A percentile compares a stretch with the other conserved stretches of the same genome.
Evolutionary conservation across 1,140 invertebrate genomes (phyloP).

Genomic region (Globodera rostochiensis): DNA sequence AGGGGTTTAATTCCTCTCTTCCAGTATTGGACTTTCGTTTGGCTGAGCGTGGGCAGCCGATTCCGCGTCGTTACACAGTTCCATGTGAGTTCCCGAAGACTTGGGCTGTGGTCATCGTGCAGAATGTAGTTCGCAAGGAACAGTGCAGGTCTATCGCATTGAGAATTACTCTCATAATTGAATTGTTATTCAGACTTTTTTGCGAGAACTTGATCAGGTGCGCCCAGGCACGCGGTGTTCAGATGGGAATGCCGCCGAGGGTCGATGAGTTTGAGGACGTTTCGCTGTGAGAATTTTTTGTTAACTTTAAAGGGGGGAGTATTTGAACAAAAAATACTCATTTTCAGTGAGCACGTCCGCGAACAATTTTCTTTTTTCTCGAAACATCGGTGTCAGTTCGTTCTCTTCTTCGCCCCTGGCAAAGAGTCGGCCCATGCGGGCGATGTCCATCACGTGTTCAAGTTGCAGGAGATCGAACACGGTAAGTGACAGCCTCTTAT

Average conservation of each 20-base stretch:
- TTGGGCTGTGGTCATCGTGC: slow-evolving; percentile 31
- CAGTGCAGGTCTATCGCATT: slow-evolving; percentile 21
- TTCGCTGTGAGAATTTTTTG: background rate
- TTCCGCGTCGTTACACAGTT: background rate
- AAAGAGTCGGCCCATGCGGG: slow-evolving; percentile 12
- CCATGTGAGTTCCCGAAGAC: slow-evolving; percentile 12
- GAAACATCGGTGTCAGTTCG: background rate
- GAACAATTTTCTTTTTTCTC: slow-evolving; percentile 25
- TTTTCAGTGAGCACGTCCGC: background rate
- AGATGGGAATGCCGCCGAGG: background rate
- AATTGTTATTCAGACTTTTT: slow-evolving; percentile 10
- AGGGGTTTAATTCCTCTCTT: too few species aligned
- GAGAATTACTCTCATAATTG: too few species aligned
- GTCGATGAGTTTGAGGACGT: background rate
- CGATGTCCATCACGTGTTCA: slow-evolving; percentile 27
- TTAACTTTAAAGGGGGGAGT: too few species aligned
- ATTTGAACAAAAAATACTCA: background rate
- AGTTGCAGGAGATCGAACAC: slow-evolving; percentile 26
- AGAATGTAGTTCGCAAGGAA: slow-evolving; percentile 23
- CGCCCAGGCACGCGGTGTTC: slow-evolving; percentile 13
- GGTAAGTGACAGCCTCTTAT: background rate
- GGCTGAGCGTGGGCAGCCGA: background rate
- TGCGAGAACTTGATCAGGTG: background rate
- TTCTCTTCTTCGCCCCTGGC: slow-evolving; percentile 9
- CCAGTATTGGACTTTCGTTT: background rate